Conservation (phyloP, 2,888 invertebrate genomes). For the Andrena dorsata region DNA sequence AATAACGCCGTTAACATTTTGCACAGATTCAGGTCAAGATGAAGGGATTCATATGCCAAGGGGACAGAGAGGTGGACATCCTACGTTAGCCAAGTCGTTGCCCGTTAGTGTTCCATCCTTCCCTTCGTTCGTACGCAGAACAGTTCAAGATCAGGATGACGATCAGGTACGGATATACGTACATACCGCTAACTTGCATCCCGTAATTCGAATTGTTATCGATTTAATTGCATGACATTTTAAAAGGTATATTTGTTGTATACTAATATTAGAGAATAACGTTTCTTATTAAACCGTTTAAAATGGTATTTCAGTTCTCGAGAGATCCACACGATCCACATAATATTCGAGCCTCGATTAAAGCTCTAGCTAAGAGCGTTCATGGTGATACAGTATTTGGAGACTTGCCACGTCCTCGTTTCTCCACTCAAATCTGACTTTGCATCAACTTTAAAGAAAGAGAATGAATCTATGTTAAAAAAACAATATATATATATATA, state of each 20-base stretch:
- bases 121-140: constrained; percentile 83
- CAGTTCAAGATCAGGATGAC: constrained; percentile 84
- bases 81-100: constrained; percentile 90
- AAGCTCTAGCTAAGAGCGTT: constrained; percentile 95
- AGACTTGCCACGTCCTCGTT: constrained; percentile 94
- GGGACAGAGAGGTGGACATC: constrained; percentile 83
- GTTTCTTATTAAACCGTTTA: constrained; percentile 30
- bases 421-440: constrained; percentile 93
- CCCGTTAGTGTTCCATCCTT: constrained; percentile 92
- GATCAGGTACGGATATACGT: constrained; percentile 85
- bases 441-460: constrained; percentile 50
- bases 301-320: constrained; percentile 73
- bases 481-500: constrained; percentile 53
- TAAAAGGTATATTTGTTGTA: not conserved
- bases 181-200: constrained; percentile 12
- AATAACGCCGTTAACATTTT: constrained; percentile 1
- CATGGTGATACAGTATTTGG: constrained; percentile 95
- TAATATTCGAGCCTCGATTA: constrained; percentile 96
- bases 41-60: constrained; percentile 88
- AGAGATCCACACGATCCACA: constrained; percentile 85
- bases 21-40: constrained; percentile 86
- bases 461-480: constrained; percentile 57
- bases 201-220: not conserved
- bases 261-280: not conserved
- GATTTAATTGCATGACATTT: not conserved